Conservation (phyloP, 64 coral and sea anemone genomes). For the Actinia equina region DNA sequence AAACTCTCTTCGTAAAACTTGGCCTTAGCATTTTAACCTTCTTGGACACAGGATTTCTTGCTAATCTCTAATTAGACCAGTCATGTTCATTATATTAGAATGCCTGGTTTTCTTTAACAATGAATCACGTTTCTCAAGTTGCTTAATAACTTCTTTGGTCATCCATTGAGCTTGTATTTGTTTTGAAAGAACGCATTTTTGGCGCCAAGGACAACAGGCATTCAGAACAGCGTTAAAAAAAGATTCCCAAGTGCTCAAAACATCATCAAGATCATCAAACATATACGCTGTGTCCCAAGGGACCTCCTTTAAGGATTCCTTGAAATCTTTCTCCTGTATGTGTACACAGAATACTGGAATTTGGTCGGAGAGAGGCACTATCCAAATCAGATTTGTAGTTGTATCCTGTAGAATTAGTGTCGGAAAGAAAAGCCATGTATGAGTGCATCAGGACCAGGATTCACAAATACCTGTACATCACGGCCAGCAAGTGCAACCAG, state of each 20-base stretch:
- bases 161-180: constrained; percentile 32
- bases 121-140: constrained; percentile 7
- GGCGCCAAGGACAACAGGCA: constrained; percentile 27
- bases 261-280: constrained; percentile 7
- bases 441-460: constrained; percentile 17
- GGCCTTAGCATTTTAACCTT: constrained; percentile 28
- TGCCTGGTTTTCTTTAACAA: constrained; percentile 31
- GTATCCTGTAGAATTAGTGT: background rate
- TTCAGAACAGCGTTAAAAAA: constrained; percentile 24
- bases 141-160: constrained; percentile 42
- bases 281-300: no score
- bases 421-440: background rate
- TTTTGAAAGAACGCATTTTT: constrained; percentile 11
- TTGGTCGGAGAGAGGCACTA: background rate
- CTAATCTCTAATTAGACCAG: constrained; percentile 39
- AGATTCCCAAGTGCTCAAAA: constrained; percentile 16
- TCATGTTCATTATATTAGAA: constrained; percentile 14
- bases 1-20: constrained; percentile 38
- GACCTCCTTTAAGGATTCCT: background rate
- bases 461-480: constrained; percentile 8
- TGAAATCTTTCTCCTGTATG: background rate
- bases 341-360: no score
- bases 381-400: background rate
- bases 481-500: constrained; percentile 41
- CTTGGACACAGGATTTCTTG: constrained; percentile 16